Evolutionary conservation across 1,140 invertebrate genomes (phyloP).

Genomic region (Drosophila pseudoobscura): DNA sequence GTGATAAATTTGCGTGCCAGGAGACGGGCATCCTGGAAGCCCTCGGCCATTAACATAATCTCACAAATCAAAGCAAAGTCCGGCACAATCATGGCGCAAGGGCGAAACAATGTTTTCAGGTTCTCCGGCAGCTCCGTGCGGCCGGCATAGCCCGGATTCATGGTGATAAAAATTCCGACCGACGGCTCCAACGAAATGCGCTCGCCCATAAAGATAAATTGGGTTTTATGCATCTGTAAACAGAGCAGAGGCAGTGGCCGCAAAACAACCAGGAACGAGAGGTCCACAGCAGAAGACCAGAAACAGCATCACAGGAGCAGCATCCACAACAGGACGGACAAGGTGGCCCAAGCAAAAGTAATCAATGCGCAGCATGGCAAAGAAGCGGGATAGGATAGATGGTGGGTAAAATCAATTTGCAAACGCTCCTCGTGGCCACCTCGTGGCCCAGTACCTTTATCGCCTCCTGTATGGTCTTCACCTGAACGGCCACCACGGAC

Average conservation of each 20-base stretch:
- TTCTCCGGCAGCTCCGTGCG: conserved; percentile 79
- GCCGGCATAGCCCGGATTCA: conserved; percentile 96
- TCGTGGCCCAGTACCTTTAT: conserved; percentile 71
- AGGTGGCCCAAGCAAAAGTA: conserved; percentile 54
- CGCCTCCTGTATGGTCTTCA: conserved; percentile 82
- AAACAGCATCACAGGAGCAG: conserved; percentile 9
- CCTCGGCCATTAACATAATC: conserved; percentile 94
- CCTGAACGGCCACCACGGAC: conserved; percentile 97
- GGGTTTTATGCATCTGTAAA: conserved; percentile 80
- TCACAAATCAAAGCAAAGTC: conserved; percentile 94
- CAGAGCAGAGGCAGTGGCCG: conserved; percentile 12
- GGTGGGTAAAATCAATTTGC: conserved; percentile 74
- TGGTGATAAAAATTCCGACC: conserved; percentile 95
- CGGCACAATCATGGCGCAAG: conserved; percentile 94
- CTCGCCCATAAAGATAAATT: conserved; percentile 90
- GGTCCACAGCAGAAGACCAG: too few relatives aligned
- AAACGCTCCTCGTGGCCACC: conserved; percentile 27
- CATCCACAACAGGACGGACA: conserved; percentile 6
- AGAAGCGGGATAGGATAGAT: conserved; percentile 6
- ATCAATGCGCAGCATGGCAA: conserved; percentile 70
- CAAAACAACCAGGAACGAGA: background rate
- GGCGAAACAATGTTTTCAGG: conserved; percentile 85
- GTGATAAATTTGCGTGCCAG: conserved; percentile 93
- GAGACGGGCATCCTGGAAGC: conserved; percentile 91
- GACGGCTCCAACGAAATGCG: conserved; percentile 90